Evolutionary conservation across 53 echinoderm and acorn worm species (phyloP).

Genomic region (Stichopus horrens): DNA sequence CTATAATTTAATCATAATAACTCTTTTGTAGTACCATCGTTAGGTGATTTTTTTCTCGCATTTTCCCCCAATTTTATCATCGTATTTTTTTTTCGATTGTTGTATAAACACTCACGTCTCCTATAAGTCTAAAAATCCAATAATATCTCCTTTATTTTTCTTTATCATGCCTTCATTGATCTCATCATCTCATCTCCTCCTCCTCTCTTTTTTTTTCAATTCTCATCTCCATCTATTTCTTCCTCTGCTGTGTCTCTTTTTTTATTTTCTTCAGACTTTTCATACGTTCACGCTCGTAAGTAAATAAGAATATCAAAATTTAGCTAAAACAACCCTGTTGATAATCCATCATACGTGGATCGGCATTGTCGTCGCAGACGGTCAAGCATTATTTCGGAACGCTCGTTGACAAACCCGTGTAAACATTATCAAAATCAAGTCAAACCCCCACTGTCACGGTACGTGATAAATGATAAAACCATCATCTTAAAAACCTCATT

Average conservation of each 20-base stretch:
- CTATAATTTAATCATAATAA: no score
- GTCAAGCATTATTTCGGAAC: conserved; percentile 37
- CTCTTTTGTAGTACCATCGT: no score
- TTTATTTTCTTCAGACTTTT: not conserved
- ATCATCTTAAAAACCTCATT: conserved; percentile 25
- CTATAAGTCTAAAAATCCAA: no score
- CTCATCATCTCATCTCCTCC: not conserved
- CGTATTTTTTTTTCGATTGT: not conserved
- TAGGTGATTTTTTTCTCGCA: no score
- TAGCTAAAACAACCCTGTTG: not conserved
- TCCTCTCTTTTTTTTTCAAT: not conserved
- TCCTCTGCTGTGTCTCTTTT: not conserved
- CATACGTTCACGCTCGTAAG: not conserved
- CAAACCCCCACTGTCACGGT: conserved; percentile 28
- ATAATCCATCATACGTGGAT: not conserved
- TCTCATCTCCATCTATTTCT: not conserved
- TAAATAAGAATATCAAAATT: conserved; percentile 1
- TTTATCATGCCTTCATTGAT: not conserved
- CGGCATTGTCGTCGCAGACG: conserved; percentile 13
- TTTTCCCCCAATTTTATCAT: no score
- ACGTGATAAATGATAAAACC: conserved; percentile 36
- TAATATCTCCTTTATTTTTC: not conserved
- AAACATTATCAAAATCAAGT: conserved; percentile 24
- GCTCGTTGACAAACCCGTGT: conserved; percentile 31
- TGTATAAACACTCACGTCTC: not conserved